Conservation (phyloP, 2,888 invertebrate species). For the Alviniconcha strummeri region DNA sequence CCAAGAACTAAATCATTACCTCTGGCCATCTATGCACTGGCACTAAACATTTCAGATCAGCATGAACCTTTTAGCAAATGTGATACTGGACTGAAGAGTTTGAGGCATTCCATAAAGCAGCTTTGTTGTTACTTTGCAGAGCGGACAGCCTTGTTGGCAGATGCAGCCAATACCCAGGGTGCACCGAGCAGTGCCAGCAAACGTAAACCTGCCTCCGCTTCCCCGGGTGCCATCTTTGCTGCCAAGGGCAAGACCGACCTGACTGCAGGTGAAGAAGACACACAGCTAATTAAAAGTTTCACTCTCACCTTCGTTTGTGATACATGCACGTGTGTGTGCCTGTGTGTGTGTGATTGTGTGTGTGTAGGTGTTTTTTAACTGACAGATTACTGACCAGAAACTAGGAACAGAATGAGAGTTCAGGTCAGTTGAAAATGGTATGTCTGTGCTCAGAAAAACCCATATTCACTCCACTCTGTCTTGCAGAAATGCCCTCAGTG, state of each 20-base stretch:
- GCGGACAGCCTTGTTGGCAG: slow-evolving; percentile 9
- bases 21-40: no score
- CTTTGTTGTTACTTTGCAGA: slow-evolving; percentile 14
- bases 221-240: slow-evolving; percentile 29
- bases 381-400: no score
- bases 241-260: slow-evolving; percentile 23
- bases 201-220: slow-evolving; percentile 20
- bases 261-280: slow-evolving; percentile 9
- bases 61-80: no score
- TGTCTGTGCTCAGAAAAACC: no score
- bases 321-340: background rate
- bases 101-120: background rate
- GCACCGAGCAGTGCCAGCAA: slow-evolving; percentile 10
- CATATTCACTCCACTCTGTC: no score
- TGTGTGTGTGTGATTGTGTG: background rate
- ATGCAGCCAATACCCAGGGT: slow-evolving; percentile 2
- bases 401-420: no score
- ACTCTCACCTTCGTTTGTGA: background rate
- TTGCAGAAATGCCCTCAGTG: no score
- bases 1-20: no score
- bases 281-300: no score
- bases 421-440: no score
- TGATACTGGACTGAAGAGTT: no score
- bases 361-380: background rate
- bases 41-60: no score